A percentile compares a stretch with the other conserved stretches of the same genome.
Evolutionary conservation across 2,888 invertebrate genomes (phyloP).

Genomic region (Lacanobia wlatinum): DNA sequence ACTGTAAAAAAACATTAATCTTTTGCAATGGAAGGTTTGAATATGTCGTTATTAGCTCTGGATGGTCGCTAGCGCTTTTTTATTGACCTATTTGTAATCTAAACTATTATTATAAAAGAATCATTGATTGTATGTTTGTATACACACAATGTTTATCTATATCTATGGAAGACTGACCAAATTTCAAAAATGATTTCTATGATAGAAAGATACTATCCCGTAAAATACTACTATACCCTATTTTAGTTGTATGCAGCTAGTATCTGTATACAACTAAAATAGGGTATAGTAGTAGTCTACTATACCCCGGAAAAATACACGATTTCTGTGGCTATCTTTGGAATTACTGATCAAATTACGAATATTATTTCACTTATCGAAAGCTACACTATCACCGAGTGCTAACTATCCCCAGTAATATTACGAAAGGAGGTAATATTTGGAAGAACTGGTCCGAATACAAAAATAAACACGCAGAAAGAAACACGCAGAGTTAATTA

Average conservation of each 20-base stretch:
- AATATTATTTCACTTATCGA: too few species aligned
- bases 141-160: not conserved
- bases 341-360: not conserved
- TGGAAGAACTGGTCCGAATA: not conserved
- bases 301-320: too few species aligned
- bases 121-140: not conserved
- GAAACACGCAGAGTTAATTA: too few species aligned
- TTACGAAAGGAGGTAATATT: too few species aligned
- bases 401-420: too few species aligned
- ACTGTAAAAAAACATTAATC: slow-evolving; percentile 69
- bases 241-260: too few species aligned
- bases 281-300: too few species aligned
- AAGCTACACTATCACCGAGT: not conserved
- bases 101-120: not conserved
- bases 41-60: slow-evolving; percentile 75
- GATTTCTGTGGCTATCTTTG: too few species aligned
- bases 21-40: slow-evolving; percentile 69
- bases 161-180: not conserved
- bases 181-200: too few species aligned
- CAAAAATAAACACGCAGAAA: not conserved
- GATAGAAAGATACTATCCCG: too few species aligned
- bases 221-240: too few species aligned
- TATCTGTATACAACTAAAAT: too few species aligned
- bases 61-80: slow-evolving; percentile 69
- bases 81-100: slow-evolving; percentile 53